Evolutionary conservation across 37 sponge, comb jelly and placozoan genomes (phyloP).

Genomic region (Axinella damicornis): DNA sequence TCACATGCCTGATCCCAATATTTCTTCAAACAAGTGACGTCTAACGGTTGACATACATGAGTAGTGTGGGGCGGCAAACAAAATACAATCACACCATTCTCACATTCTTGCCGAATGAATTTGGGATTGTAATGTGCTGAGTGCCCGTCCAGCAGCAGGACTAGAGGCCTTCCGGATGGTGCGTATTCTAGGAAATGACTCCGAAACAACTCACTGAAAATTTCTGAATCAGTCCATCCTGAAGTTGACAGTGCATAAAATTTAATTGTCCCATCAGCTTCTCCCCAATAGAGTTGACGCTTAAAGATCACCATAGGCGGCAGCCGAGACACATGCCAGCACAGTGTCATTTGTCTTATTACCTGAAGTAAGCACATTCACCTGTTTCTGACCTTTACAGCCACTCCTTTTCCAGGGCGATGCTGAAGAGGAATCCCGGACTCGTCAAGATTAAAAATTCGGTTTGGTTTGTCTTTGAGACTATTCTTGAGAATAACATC

Average conservation of each 20-base stretch:
- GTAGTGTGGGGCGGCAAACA: conserved; percentile 35
- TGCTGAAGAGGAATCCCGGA: conserved; percentile 53
- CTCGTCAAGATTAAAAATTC: conserved; percentile 62
- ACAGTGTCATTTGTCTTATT: conserved; percentile 54
- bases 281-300: not conserved
- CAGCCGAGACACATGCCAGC: conserved; percentile 64
- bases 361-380: conserved; percentile 21
- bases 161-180: conserved; percentile 23
- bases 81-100: conserved; percentile 25
- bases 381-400: conserved; percentile 47
- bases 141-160: conserved; percentile 51
- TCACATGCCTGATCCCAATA: conserved; percentile 22
- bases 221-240: conserved; percentile 48
- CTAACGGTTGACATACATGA: conserved; percentile 21
- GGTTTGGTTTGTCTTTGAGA: conserved; percentile 33
- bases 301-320: conserved; percentile 63
- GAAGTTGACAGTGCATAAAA: conserved; percentile 46
- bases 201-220: conserved; percentile 46
- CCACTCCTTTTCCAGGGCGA: conserved; percentile 32
- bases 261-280: conserved; percentile 50
- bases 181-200: conserved; percentile 40
- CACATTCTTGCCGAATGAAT: conserved; percentile 30
- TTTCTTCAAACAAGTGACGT: conserved; percentile 6
- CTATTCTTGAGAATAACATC: conserved; percentile 14
- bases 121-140: conserved; percentile 42